Percentiles rank a stretch among this genome's conserved stretches.
Evolutionary conservation across 2,113 vertebrate species (phyloP).

Genomic region (Seriola aureovittata): DNA sequence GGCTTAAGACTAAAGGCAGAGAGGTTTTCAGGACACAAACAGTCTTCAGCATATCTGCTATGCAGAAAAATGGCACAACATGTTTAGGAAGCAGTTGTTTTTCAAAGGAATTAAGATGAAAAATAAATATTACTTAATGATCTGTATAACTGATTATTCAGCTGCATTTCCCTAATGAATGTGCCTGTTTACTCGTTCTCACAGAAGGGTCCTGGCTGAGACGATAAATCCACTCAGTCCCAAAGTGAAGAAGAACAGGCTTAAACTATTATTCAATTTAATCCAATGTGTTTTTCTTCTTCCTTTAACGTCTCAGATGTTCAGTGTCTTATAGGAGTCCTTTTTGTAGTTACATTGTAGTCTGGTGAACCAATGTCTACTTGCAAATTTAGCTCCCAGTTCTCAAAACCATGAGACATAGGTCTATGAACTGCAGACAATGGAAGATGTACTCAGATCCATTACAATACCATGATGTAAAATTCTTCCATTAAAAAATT

Average conservation of each 20-base stretch:
- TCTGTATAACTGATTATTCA: constrained; percentile 8
- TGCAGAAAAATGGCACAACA: neutral
- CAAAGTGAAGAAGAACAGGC: neutral
- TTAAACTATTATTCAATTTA: neutral
- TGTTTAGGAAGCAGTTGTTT: constrained; percentile 6
- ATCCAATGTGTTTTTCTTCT: neutral
- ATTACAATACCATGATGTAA: no score
- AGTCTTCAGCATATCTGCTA: constrained; percentile 10
- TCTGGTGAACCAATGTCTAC: neutral
- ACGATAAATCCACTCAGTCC: neutral
- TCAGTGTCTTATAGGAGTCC: neutral
- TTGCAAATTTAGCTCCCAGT: no score
- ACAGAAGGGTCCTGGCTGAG: neutral
- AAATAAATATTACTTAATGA: constrained; percentile 16
- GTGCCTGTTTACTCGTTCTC: neutral
- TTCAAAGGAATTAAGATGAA: constrained; percentile 13
- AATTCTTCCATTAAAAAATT: no score
- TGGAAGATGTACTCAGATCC: no score
- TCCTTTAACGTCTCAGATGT: neutral
- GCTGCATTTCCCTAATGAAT: neutral
- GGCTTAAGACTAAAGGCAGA: constrained; percentile 60
- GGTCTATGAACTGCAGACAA: neutral
- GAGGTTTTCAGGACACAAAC: constrained; percentile 41
- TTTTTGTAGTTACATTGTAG: neutral
- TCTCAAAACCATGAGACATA: neutral